Percentiles rank a stretch among this genome's conserved stretches.
Evolutionary conservation across 35 echinoderm and acorn worm species (phyloP).

Genomic region (Ophioderma brevispina): DNA sequence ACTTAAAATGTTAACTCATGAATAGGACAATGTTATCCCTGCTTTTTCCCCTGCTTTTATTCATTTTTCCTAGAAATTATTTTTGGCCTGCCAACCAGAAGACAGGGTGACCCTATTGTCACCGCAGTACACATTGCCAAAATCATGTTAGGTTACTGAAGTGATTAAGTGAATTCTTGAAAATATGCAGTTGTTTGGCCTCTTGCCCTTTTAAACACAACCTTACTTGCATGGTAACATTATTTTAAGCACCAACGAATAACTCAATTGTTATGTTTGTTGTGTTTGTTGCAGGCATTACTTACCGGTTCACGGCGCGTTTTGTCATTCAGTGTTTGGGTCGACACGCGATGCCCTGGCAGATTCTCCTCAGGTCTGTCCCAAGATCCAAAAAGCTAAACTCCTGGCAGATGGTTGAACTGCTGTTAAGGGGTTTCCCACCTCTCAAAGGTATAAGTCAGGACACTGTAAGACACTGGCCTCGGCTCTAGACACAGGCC

Average conservation of each 20-base stretch:
- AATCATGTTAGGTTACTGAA: too few species aligned
- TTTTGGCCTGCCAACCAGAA: too few species aligned
- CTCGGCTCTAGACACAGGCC: too few species aligned
- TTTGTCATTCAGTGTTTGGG: conserved; percentile 95
- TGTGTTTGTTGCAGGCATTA: conserved; percentile 81
- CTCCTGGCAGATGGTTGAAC: conserved; percentile 89
- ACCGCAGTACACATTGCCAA: too few species aligned
- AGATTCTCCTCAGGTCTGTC: conserved; percentile 94
- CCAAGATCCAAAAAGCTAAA: conserved; percentile 93
- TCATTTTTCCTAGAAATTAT: too few species aligned
- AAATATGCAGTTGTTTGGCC: neutral
- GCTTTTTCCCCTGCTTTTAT: too few species aligned
- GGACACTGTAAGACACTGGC: too few species aligned
- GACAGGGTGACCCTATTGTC: too few species aligned
- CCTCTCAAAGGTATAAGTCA: conserved; percentile 98
- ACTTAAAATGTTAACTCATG: too few species aligned
- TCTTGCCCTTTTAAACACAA: neutral
- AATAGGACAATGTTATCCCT: too few species aligned
- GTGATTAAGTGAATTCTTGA: too few species aligned
- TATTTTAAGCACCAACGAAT: neutral
- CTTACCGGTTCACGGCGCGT: conserved; percentile 98
- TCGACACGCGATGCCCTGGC: conserved; percentile 98
- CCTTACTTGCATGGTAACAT: neutral
- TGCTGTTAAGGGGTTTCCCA: conserved; percentile 89
- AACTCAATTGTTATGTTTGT: neutral